Evolutionary conservation across 2,888 invertebrate species (phyloP), one percentile per base, ranked within the genome.

Genomic region (Laothoe populi): DNA sequence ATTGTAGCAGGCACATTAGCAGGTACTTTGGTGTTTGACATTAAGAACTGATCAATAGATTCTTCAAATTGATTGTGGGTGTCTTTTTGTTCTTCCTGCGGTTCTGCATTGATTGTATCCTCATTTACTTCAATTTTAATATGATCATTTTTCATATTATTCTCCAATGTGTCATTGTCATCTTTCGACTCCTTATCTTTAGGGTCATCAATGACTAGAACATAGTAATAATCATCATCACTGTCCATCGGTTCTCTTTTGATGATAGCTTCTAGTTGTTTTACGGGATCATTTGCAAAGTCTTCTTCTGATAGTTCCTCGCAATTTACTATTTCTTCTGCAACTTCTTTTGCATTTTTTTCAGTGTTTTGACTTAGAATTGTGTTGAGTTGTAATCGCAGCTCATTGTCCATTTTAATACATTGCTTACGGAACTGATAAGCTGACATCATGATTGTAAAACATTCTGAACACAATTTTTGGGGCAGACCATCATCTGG

Each of bases 161-260:
- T 7, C 24, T 60, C n/a, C 10, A 49, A 11, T 3, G 53, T 19
- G 42, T 61, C 46, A 10, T 60, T 58, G 11, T n/a, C n/a, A n/a
- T 65, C 61, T 35, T 66, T 67, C 60, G 71, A 69, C 42, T 77
- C 66, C 62, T 81, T 76, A 40, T 86, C 82, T 65, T 85, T 81
- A 4, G 82, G 81, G 59, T 90, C 87, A 72, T 92, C 88, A 64
- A 93, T 90, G 2, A 93, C 92, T 23, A 93, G 80, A 2, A 93
- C 92, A 72, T 92, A 92, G 63, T 92, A 93, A 59, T 74, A 89
- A 69, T 93, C 92, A 78, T 93, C 93, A 70, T 92, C 92, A 71
- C 84, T 87, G 53, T 92, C 92, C 38, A 70, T 77, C 1, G 90
- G 90, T 71, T 92, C 92, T 48, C 77, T 69, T 71, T 92, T 92